A percentile compares a stretch with the other conserved stretches of the same genome.
Conservation (phyloP, 2,888 invertebrate genomes). For the Lepeophtheirus nordmannii region DNA sequence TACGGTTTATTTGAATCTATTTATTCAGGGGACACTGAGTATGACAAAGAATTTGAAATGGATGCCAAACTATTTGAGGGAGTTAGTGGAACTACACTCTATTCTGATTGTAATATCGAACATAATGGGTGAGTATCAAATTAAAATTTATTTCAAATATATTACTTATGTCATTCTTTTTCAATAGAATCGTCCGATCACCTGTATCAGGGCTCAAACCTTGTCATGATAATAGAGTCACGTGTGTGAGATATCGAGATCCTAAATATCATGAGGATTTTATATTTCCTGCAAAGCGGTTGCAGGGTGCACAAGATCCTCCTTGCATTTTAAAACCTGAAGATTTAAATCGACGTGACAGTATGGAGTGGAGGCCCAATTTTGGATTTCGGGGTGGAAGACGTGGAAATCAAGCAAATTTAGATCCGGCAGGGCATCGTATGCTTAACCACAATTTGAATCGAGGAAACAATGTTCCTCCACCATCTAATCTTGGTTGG, state of each 20-base stretch:
- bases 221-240: neutral
- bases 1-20: conserved; percentile 45
- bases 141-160: neutral
- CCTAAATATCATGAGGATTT: conserved; percentile 56
- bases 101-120: conserved; percentile 52
- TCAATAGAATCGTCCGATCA: neutral
- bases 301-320: conserved; percentile 47
- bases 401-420: neutral
- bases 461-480: neutral
- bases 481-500: neutral
- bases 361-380: conserved; percentile 12
- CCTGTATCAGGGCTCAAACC: neutral
- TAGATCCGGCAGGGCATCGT: conserved; percentile 12
- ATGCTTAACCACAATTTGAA: conserved; percentile 14
- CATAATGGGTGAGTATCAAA: conserved; percentile 46
- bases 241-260: conserved; percentile 39
- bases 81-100: conserved; percentile 61
- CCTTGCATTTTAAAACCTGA: conserved; percentile 60
- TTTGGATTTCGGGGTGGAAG: neutral
- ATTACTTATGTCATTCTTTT: neutral
- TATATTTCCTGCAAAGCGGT: conserved; percentile 57
- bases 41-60: conserved; percentile 38
- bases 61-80: conserved; percentile 57
- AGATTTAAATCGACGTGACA: conserved; percentile 39
- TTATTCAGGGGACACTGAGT: conserved; percentile 13